Evolutionary conservation across 2,888 invertebrate species (phyloP), one percentile per base, ranked within the genome.

Genomic region (Phyllotreta cruciferae): DNA sequence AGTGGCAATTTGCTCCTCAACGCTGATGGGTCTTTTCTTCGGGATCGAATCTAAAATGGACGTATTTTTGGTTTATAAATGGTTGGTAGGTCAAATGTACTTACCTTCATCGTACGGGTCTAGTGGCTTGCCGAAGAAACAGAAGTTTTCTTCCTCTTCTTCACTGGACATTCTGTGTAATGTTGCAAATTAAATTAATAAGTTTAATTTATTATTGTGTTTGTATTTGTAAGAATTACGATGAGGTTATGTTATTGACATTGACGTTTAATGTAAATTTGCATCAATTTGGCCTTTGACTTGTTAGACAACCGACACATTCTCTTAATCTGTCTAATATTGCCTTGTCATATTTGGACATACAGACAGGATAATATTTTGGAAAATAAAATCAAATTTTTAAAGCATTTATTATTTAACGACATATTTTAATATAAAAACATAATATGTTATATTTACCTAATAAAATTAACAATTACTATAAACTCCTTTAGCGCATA

Each of bases 1-100:
- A 54, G 89, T 90, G 0, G 93, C 98, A 73, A 90, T 88, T 82
- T 97, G 96, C 74, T 98, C 97, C 79, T 92, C 89, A 13, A 91
- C 80, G 8, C 88, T 85, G 45, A 90, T 86, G 35, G 94, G 93
- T 71, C 91, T 91, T 77, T 93, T 94, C 49, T 88, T 85, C 0
- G 92, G 91, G 36, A 92, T 81, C 70, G 89, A 88, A 82, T 94
- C 94, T 94, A 24, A 1, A 24, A 24, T 1, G 4, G 24, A 4
- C 4, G 24, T 24, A 24, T 24, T 24, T 1, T 24, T 24, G 24
- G 24, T 37, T 60, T 55, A 24, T 24, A 56, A 10, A 50, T 36
- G 39, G 13, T 53, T 13, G 10, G 10, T 42, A 10, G 6, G 39
- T 49, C 14, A 57, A 34, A 3, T 35, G 24, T 24, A 24, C 63